Conservation (phyloP, 2,888 invertebrate species). For the Orthonevra nobilis region DNA sequence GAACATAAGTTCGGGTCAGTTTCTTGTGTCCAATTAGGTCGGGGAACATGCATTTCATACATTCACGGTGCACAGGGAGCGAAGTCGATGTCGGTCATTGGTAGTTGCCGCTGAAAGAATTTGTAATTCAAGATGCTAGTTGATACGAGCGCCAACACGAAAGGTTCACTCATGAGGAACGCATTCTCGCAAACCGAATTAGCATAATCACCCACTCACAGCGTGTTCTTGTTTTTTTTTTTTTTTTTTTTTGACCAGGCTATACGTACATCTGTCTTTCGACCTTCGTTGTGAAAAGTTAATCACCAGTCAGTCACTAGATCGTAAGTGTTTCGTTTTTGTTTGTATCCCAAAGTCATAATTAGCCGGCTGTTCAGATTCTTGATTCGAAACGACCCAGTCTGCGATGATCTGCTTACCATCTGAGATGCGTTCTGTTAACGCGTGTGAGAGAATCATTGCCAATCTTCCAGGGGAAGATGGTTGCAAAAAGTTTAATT, state of each 20-base stretch:
- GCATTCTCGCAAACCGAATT: slow-evolving; percentile 64
- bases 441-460: slow-evolving; percentile 60
- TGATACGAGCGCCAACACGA: slow-evolving; percentile 62
- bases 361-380: slow-evolving; percentile 57
- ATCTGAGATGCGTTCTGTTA: slow-evolving; percentile 20
- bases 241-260: slow-evolving; percentile 19
- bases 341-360: slow-evolving; percentile 34
- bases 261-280: slow-evolving; percentile 67
- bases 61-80: slow-evolving; percentile 15
- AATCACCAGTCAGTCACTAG: slow-evolving; percentile 64
- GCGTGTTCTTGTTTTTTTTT: slow-evolving; percentile 7
- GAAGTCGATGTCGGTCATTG: slow-evolving; percentile 1
- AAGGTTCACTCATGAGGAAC: slow-evolving; percentile 67
- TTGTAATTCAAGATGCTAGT: slow-evolving; percentile 65
- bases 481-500: slow-evolving; percentile 47
- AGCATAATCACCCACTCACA: slow-evolving; percentile 69
- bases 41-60: slow-evolving; percentile 36
- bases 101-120: slow-evolving; percentile 28
- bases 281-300: slow-evolving; percentile 65
- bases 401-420: slow-evolving; percentile 37
- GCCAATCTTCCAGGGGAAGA: not conserved
- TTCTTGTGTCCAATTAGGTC: slow-evolving; percentile 62
- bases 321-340: slow-evolving; percentile 15
- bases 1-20: slow-evolving; percentile 58
- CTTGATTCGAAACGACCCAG: slow-evolving; percentile 55